A percentile compares a stretch with the other conserved stretches of the same genome.
Conservation (phyloP, 2,888 invertebrate species). For the Penaeus monodon region DNA sequence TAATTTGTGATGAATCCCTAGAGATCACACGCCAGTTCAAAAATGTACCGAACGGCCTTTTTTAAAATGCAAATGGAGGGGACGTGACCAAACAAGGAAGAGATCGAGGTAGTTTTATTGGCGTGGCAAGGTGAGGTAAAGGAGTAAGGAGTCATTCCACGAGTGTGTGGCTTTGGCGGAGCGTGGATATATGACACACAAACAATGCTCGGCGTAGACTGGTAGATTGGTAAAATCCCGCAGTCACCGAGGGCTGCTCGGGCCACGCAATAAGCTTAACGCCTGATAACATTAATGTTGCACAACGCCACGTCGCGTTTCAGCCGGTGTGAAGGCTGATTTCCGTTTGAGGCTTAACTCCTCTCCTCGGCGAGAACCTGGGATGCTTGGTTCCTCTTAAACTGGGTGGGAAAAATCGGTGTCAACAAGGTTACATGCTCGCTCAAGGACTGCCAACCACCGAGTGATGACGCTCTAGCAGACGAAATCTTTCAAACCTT, state of each 20-base stretch:
- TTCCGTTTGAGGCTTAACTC: background rate
- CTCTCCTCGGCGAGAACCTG: background rate
- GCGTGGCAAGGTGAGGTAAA: too few relatives aligned
- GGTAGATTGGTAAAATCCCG: conserved; percentile 18
- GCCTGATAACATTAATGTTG: conserved; percentile 4
- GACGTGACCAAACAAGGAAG: too few relatives aligned
- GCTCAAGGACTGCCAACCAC: conserved; percentile 23
- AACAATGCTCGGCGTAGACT: too few relatives aligned
- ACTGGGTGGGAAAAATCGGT: background rate
- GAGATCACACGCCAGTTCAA: too few relatives aligned
- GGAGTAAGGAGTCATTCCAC: too few relatives aligned
- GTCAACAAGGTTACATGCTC: conserved; percentile 24
- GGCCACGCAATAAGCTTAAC: conserved; percentile 49
- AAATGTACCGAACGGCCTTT: too few relatives aligned
- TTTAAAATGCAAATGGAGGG: too few relatives aligned
- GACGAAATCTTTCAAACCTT: conserved; percentile 50
- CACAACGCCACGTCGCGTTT: background rate
- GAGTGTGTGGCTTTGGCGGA: too few relatives aligned
- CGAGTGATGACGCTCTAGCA: conserved; percentile 51
- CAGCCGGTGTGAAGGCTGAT: background rate
- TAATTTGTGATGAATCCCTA: too few relatives aligned
- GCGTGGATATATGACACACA: too few relatives aligned
- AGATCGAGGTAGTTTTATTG: too few relatives aligned
- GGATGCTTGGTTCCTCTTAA: background rate
- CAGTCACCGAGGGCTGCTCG: conserved; percentile 27